A percentile compares a stretch with the other conserved stretches of the same genome.
Conservation (phyloP, 2,888 invertebrate genomes). For the Polietes domitor region DNA sequence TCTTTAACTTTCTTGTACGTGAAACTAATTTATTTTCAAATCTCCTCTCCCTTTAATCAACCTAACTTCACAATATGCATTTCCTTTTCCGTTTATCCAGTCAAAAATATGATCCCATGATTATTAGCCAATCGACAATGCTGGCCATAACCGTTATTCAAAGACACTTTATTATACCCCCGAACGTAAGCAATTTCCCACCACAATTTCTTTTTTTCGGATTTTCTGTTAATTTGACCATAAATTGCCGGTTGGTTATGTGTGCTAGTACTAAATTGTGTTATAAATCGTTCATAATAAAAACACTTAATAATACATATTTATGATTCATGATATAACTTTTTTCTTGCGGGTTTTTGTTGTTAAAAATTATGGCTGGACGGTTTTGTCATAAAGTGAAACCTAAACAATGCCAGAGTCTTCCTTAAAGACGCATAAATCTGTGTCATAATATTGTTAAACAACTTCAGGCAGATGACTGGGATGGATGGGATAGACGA, state of each 20-base stretch:
- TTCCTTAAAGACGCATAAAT: not conserved
- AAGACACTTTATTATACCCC: not conserved
- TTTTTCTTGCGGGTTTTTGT: not conserved
- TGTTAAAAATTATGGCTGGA: not conserved
- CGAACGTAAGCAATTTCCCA: not conserved
- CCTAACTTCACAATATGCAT: too few species aligned
- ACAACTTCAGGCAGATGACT: not conserved
- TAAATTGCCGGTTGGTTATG: not conserved
- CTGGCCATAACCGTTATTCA: not conserved
- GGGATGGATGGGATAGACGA: not conserved
- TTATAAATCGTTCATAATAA: constrained; percentile 33
- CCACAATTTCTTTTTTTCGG: not conserved
- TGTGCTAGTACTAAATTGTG: constrained; percentile 6
- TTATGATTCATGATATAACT: constrained; percentile 8
- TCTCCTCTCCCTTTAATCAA: too few species aligned
- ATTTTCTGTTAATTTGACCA: not conserved
- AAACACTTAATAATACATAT: constrained; percentile 23
- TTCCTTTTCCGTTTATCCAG: too few species aligned
- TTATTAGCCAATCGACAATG: not conserved
- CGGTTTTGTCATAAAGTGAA: not conserved
- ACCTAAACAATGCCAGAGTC: not conserved
- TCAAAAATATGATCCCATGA: not conserved
- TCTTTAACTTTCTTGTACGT: too few species aligned
- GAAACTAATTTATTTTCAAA: too few species aligned
- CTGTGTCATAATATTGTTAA: constrained; percentile 11